Percentiles rank a stretch among this genome's conserved stretches.
Evolutionary conservation across 2,797 vertebrate species (phyloP).

Genomic region (Gymnothorax javanicus): DNA sequence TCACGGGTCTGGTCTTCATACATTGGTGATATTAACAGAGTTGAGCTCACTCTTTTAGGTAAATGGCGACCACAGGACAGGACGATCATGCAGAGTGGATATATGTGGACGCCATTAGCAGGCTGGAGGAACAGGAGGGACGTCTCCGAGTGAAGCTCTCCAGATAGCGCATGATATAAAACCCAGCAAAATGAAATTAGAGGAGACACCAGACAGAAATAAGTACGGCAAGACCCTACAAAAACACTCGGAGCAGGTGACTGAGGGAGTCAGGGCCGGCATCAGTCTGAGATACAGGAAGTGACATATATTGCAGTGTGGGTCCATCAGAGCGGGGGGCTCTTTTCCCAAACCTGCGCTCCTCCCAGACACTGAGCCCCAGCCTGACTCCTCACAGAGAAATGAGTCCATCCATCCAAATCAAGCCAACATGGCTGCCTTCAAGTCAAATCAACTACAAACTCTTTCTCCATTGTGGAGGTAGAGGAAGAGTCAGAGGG

Average conservation of each 20-base stretch:
- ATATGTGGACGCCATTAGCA: no score
- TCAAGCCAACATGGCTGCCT: conserved; percentile 44
- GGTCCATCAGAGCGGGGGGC: background rate
- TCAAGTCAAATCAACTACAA: conserved; percentile 44
- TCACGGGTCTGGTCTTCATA: no score
- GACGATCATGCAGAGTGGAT: no score
- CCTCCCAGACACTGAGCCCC: background rate
- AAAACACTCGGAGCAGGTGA: background rate
- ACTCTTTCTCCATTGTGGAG: conserved; percentile 18
- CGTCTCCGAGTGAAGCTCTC: no score
- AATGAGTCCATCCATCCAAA: conserved; percentile 48
- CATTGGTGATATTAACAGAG: background rate
- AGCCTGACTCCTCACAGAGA: conserved; percentile 16
- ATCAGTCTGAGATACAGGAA: background rate
- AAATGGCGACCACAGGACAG: background rate
- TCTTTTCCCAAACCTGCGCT: background rate
- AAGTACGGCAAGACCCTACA: no score
- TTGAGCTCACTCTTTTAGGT: background rate
- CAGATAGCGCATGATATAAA: background rate
- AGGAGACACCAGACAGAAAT: background rate
- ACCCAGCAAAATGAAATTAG: background rate
- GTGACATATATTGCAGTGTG: background rate
- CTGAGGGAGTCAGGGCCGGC: background rate
- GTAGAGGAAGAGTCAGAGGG: conserved; percentile 1
- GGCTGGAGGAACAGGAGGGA: no score